Percentiles rank a stretch among this genome's conserved stretches.
Evolutionary conservation across 35 echinoderm and acorn worm genomes (phyloP).

Genomic region (Strongylocentrotus purpuratus): DNA sequence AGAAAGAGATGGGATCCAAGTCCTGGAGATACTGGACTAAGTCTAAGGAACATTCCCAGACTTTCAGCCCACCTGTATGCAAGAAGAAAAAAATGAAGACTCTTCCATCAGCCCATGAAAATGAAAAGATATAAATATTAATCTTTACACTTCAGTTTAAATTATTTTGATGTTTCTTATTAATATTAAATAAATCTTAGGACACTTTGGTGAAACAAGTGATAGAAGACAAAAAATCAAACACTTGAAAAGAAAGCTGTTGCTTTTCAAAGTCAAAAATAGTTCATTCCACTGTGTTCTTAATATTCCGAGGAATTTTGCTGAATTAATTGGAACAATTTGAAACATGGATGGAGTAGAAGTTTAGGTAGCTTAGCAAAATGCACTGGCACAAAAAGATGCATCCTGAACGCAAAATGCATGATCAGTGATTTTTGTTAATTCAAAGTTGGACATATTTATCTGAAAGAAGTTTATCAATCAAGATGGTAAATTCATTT

Average conservation of each 20-base stretch:
- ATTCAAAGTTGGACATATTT: neutral
- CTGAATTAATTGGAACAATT: too few species aligned
- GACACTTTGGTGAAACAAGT: too few species aligned
- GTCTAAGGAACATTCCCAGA: conserved; percentile 96
- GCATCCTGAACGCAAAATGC: neutral
- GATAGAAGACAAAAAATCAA: too few species aligned
- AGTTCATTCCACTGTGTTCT: too few species aligned
- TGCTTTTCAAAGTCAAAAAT: too few species aligned
- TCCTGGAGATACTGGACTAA: conserved; percentile 77
- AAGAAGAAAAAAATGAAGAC: neutral
- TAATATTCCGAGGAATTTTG: too few species aligned
- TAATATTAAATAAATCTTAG: too few species aligned
- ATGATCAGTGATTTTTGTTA: neutral
- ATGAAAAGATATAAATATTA: neutral
- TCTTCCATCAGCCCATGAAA: too few species aligned
- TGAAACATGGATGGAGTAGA: neutral
- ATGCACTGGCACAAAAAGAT: too few species aligned
- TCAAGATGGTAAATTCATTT: neutral
- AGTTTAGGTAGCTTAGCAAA: too few species aligned
- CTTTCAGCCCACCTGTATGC: conserved; percentile 87
- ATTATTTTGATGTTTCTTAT: neutral
- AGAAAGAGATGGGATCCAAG: conserved; percentile 34
- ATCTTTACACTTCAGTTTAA: neutral
- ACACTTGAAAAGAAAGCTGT: too few species aligned
- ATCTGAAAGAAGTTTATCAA: neutral